Percentiles rank a stretch among this genome's conserved stretches.
Evolutionary conservation across 2,113 vertebrate genomes (phyloP).

Genomic region (Dascyllus trimaculatus): DNA sequence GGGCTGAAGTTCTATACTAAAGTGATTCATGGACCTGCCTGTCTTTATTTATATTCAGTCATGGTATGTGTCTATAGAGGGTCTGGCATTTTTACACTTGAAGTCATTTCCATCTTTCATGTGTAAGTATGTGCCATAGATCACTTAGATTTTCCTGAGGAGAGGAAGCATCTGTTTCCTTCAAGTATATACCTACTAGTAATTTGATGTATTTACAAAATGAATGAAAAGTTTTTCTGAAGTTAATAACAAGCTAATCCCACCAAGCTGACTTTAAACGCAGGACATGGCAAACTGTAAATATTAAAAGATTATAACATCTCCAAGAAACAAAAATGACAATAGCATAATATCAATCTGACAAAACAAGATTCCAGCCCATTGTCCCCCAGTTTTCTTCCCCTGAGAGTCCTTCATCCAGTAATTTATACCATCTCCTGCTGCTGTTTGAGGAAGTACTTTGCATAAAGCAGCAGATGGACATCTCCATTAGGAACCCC

Average conservation of each 20-base stretch:
- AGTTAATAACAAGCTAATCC: slow-evolving; percentile 14
- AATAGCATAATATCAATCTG: slow-evolving; percentile 1
- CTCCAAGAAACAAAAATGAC: slow-evolving; percentile 34
- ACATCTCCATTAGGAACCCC: slow-evolving; percentile 70
- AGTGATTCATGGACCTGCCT: slow-evolving; percentile 77
- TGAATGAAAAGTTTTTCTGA: slow-evolving; percentile 16
- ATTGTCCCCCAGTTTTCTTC: background rate
- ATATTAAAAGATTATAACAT: slow-evolving; percentile 20
- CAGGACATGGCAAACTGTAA: background rate
- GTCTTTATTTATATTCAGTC: slow-evolving; percentile 74
- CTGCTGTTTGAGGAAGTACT: slow-evolving; percentile 44
- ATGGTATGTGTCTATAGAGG: slow-evolving; percentile 68
- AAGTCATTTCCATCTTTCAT: slow-evolving; percentile 72
- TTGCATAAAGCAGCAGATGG: slow-evolving; percentile 73
- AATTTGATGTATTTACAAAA: background rate
- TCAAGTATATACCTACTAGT: background rate
- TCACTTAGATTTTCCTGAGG: slow-evolving; percentile 39
- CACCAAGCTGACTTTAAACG: slow-evolving; percentile 14
- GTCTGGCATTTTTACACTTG: slow-evolving; percentile 69
- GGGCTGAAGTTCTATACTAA: slow-evolving; percentile 51
- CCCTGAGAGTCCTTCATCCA: slow-evolving; percentile 25
- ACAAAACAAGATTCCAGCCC: background rate
- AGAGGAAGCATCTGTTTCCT: slow-evolving; percentile 15
- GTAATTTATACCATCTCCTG: slow-evolving; percentile 22
- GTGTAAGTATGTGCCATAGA: slow-evolving; percentile 66